Evolutionary conservation across 2,113 vertebrate genomes (phyloP), one percentile per base, ranked within the genome.

Genomic region (Tachysurus fulvidraco): DNA sequence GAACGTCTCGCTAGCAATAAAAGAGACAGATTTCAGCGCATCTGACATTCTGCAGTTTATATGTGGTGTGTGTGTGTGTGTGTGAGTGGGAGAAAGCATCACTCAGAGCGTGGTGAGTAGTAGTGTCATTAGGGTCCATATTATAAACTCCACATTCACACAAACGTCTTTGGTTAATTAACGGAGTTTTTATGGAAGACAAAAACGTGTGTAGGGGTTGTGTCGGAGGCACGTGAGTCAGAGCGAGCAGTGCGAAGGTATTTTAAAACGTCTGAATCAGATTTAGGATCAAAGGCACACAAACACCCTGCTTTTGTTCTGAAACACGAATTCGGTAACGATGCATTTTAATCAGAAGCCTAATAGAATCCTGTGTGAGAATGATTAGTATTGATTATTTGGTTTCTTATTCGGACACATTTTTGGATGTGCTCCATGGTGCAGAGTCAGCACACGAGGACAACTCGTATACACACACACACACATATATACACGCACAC

Each of bases 311-410:
- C 30, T 17, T 36, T 7, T 4, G 16, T 59, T 59, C 19, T 2
- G 14, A 14, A 28, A 14, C 30, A 2, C 5, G 12, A 62, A 59
- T 25, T 19, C 23, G 59, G 23, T 84, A 60, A 80, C 11, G 52
- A 60, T 10, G 60, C 10, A 25, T 28, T 12, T 67, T 36, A 57
- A 55, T 82, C 59, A 65, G 54, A 81, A 83, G 60, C 60, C 19
- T 86, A 77, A 77, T 86, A 64, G 60, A 69, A 60, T 71, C 76
- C 8, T 71, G 84, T 60, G 67, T 54, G 41, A 85, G 83, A 71
- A 71, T 77, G 44, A 86, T 80, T 73, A 84, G 71, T 83, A 86
- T 80, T 69, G 83, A 89, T 89, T 84, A 86, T 86, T 73, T 86
- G 52, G 80, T 16, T 69, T 59, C 44, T 84, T 74, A 52, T 62